Conservation (phyloP, 1,140 invertebrate species). For the Eumeta japonica region DNA sequence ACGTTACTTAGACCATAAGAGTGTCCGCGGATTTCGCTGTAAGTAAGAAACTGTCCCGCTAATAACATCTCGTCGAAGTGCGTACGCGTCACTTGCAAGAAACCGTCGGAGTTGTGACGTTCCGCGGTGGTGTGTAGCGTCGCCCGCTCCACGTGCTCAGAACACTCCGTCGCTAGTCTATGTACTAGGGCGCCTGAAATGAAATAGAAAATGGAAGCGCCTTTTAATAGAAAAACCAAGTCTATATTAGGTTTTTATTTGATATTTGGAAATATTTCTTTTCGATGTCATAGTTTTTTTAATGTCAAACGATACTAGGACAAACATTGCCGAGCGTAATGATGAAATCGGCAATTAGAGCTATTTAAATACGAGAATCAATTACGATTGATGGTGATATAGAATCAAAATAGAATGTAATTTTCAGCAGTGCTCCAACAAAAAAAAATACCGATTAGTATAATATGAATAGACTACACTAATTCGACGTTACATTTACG, state of each 20-base stretch:
- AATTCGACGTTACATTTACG: too few relatives aligned
- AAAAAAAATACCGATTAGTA: too few relatives aligned
- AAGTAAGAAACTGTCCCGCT: constrained; percentile 42
- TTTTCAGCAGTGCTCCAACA: too few relatives aligned
- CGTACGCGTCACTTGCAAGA: constrained; percentile 24
- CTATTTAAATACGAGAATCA: too few relatives aligned
- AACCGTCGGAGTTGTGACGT: constrained; percentile 24
- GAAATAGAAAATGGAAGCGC: not conserved
- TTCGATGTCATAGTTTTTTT: too few relatives aligned
- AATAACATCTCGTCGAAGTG: constrained; percentile 46
- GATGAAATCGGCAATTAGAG: too few relatives aligned
- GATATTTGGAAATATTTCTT: too few relatives aligned
- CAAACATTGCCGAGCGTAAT: too few relatives aligned
- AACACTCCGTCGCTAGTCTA: constrained; percentile 28
- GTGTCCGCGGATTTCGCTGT: constrained; percentile 38
- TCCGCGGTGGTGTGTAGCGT: constrained; percentile 35
- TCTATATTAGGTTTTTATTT: not conserved
- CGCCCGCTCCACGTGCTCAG: constrained; percentile 27
- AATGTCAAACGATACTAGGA: too few relatives aligned
- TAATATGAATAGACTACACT: too few relatives aligned
- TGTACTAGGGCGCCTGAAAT: constrained; percentile 20
- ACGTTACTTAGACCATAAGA: constrained; percentile 44
- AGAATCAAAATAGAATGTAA: too few relatives aligned
- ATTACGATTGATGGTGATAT: too few relatives aligned
- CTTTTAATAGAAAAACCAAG: not conserved